Base-by-base conservation (phyloP, 2,888 invertebrate genomes). In the Protodeltote pygarga region DNA sequence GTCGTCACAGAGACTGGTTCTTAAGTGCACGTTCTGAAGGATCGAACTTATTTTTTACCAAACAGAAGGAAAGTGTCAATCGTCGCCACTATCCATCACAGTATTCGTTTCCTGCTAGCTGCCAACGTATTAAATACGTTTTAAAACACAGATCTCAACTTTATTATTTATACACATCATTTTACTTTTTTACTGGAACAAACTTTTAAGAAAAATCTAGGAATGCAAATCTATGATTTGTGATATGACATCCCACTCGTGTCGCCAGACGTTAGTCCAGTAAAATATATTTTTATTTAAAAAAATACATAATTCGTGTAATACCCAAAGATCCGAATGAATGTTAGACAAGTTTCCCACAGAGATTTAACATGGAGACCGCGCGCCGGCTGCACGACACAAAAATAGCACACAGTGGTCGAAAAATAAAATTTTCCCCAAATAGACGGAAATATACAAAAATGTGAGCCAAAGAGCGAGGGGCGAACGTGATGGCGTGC, bases 391-490 rank as follows among this genome's bases (percentile, higher is more conserved):
- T 89, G 90, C 89, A 88, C 87, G 86, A 81, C 88, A 77, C 85
- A 86, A 84, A 90, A 92, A 92, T 92, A 92, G 89, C 85, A 66
- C 85, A 77, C 87, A 90, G 84, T 89, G 89, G 90, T 89, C 88
- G 92, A 91, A 92, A 92, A 91, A 92, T 91, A 91, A 88, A 88
- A 87, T 68, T 90, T 91, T 91, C 89, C 90, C 89, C 84, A 91
- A 91, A 91, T 90, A 91, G 92, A 92, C 90, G 71, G 88, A 89
- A 91, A 92, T 89, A 90, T 88, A 91, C 91, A 91, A 91, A 92
- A 90, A 90, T 91, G 89, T 89, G 85, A 86, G 75, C 69, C 86
- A 81, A 84, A 83, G 85, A 84, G 87, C 87, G 89, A 89, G 90
- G 91, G 92, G 89, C 87, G 89, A 87, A 81, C 87, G 89, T 84